Conservation (phyloP, 2,113 vertebrate genomes). For the Myxocyprinus asiaticus region DNA sequence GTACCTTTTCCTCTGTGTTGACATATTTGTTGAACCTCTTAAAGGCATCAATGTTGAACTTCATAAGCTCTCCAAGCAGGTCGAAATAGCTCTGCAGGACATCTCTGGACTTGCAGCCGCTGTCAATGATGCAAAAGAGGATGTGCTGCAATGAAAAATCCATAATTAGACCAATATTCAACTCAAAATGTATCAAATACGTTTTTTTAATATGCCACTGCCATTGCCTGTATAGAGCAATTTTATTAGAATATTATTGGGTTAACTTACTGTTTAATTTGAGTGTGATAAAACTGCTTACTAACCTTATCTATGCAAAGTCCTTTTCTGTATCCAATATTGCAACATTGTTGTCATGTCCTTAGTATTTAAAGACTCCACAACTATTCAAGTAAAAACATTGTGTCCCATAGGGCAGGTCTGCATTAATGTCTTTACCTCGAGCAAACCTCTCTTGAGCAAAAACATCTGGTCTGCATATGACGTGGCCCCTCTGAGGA, state of each 20-base stretch:
- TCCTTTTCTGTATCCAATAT: no score
- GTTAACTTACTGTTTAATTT: no score
- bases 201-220: no score
- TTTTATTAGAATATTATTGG: no score
- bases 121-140: slow-evolving; percentile 98
- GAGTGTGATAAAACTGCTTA: no score
- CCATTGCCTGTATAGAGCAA: no score
- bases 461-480: slow-evolving; percentile 99
- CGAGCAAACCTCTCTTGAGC: slow-evolving; percentile 92
- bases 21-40: slow-evolving; percentile 99
- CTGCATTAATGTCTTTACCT: slow-evolving; percentile 74
- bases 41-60: slow-evolving; percentile 98
- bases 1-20: slow-evolving; percentile 95
- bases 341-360: no score
- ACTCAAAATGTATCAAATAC: no score
- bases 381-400: background rate
- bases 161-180: background rate
- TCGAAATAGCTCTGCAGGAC: slow-evolving; percentile 99
- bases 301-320: no score
- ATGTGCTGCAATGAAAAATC: slow-evolving; percentile 82
- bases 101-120: slow-evolving; percentile 94
- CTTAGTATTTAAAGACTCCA: no score
- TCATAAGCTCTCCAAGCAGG: slow-evolving; percentile 97
- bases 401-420: background rate
- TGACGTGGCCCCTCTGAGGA: slow-evolving; percentile 94